Evolutionary conservation across 2,113 vertebrate genomes (phyloP), one percentile per base, ranked within the genome.

Genomic region (Limanda limanda): DNA sequence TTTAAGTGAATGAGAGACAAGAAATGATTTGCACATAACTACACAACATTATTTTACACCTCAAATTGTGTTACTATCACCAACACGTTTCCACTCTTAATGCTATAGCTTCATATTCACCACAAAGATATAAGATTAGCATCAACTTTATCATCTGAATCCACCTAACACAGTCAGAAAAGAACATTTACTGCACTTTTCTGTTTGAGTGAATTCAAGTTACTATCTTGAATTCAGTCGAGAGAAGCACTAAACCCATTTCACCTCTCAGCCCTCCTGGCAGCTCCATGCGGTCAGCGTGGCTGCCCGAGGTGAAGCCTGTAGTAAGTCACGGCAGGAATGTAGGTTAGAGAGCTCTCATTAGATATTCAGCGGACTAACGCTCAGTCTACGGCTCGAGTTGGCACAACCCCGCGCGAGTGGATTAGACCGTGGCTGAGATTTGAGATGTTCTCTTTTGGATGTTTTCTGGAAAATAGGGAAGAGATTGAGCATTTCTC

Each of bases 351-450:
- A 64, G 64, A 74, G 61, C 73, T 78, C 83, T 88, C 83, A 74
- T 84, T 85, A 77, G 86, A 81, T 81, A 87, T 89, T 71, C 83
- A 84, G 71, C 4, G 45, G 74, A 84, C 88, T 90, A 84, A 89
- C 81, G 62, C 80, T 82, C 77, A 47, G 81, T 80, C 78, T 85
- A 68, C 35, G 68, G 78, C 68, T 69, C 52, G 55, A 83, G 40
- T 68, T 90, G 91, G 88, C 85, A 79, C 71, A 86, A 74, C 35
- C 75, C 62, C 51, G 42, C 25, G 58, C 54, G 9, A 74, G 21
- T 68, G 82, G 89, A 92, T 92, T 90, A 92, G 68, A 84, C 59
- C 2, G 52, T 65, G 83, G 67, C 83, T 87, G 84, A 82, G 85
- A 90, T 90, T 87, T 84, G 76, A 68, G 69, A 88, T 88, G 79